Base-by-base conservation (phyloP, 2,797 vertebrate species). In the Neosalanx taihuensis region DNA sequence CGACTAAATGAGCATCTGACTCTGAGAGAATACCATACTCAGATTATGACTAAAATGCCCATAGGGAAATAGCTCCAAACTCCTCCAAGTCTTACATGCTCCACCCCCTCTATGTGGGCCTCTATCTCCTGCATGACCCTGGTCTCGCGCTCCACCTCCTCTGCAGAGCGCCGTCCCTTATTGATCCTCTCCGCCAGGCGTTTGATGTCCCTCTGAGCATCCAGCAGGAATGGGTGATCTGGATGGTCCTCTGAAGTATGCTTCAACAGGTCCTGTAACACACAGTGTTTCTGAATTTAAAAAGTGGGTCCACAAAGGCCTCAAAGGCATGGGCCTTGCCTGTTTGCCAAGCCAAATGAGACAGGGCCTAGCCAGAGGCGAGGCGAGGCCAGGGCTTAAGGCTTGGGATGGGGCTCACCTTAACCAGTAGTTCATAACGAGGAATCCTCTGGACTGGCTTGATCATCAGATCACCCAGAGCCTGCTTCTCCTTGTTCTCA, bases 401-500 rank as follows among this genome's bases (percentile, higher is more conserved):
- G 57, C 18, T 26, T 30, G 59, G 6, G 10, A 12, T 1, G 10
- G 18, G 35, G 20, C 78, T 83, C 82, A 98, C 97, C 95, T 99
- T 99, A 76, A 99, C 96, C 76, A 99, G 93, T 67, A 99, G 95
- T 83, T 99, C 97, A 0, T 99, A 99, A 71, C 97, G 94, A 1
- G 97, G 97, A 79, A 99, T 98, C 83, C 97, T 93, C 90, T 99
- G 97, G 71, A 99, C 97, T 0, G 97, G 97, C 67, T 99, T 99
- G 74, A 99, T 99, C 97, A 99, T 97, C 83, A 99, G 93, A 85
- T 99, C 97, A 0, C 95, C 97, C 62, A 99, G 91, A 0, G 95
- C 97, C 81, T 99, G 97, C 81, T 99, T 99, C 88, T 99, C 97
- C 79, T 97, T 99, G 93, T 99, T 99, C 89, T 99, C 97, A 20